Base-by-base conservation (phyloP, 2,888 invertebrate species). In the Netelia inedita region DNA sequence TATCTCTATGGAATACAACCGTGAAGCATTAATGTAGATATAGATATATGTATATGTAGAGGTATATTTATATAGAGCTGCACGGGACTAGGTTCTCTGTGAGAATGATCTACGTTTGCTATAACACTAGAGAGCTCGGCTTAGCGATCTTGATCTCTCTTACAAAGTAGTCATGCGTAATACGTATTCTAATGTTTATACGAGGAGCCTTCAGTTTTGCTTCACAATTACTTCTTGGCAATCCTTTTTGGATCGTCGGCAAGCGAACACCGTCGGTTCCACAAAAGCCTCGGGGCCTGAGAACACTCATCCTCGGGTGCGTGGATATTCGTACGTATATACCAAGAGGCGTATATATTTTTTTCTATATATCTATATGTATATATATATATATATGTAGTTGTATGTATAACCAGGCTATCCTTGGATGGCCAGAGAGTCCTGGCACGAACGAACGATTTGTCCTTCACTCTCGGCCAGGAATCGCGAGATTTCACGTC, bases 371-470 rank as follows among this genome's bases (percentile, higher is more conserved):
- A 41, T 41, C 3, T 41, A 41, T 46, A 53, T 21, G 9, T 41
- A 43, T 61, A 66, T 68, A 28, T 16, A 68, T 66, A 16, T 19
- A 16, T 57, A 14, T 68, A 59, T 50, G 8, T 50, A 50, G 35
- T 6, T 61, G 23, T 6, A 28, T 14, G 35, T 57, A 43, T 19
- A 19, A 57, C 19, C 35, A 71, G 55, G 53, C 41, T 57, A 41
- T 41, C 41, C 55, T 63, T 50, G 73, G n/a, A 78, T 72, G 68
- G 71, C 65, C 65, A 8, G 78, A 78, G 57, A 85, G 81, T 84
- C 82, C 50, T 65, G 73, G 85, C 87, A 87, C 87, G 87, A 85
- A 87, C 85, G 41, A 79, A 72, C 87, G 85, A 87, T 87, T 87
- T 87, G 87, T 87, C 85, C 85, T 84, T 79, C 82, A 82, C 80